A percentile compares a stretch with the other conserved stretches of the same genome.
Conservation (phyloP, 2,797 vertebrate species). For the Tokudaia muenninki region DNA sequence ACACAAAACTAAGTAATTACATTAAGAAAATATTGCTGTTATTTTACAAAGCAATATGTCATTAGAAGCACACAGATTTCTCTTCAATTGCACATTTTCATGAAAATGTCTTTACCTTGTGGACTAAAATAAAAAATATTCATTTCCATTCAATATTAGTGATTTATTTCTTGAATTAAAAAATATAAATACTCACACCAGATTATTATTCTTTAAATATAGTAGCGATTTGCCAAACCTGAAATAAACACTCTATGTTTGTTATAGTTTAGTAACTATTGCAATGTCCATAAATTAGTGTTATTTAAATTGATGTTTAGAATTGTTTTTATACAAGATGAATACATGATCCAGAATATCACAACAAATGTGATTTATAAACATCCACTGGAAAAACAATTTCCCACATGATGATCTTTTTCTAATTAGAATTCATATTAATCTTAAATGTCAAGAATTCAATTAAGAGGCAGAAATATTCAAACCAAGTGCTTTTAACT, state of each 20-base stretch:
- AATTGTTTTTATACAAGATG: not conserved
- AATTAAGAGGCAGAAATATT: constrained; percentile 6
- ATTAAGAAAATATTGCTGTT: not conserved
- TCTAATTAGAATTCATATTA: constrained; percentile 28
- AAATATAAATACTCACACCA: constrained; percentile 14
- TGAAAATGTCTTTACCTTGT: not conserved
- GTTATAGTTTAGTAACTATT: not conserved
- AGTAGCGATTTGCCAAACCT: not conserved
- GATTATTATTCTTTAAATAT: not conserved
- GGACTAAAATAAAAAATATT: not conserved
- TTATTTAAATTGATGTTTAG: not conserved
- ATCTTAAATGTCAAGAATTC: constrained; percentile 18
- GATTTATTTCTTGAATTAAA: not conserved
- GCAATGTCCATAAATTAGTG: not conserved
- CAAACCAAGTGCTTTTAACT: not conserved
- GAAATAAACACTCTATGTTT: not conserved
- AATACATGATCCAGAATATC: not conserved
- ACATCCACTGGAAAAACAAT: constrained; percentile 3
- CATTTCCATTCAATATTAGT: not conserved
- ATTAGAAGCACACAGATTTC: not conserved
- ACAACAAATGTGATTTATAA: not conserved
- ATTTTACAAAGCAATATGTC: not conserved
- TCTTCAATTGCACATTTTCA: not conserved
- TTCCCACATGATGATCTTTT: not conserved
- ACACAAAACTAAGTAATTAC: not conserved